These are phyloP conservation scores for Platycnemis pennipes DNA, from an alignment of 2,888 invertebrate species.

Conservation along the genomic window DNA sequence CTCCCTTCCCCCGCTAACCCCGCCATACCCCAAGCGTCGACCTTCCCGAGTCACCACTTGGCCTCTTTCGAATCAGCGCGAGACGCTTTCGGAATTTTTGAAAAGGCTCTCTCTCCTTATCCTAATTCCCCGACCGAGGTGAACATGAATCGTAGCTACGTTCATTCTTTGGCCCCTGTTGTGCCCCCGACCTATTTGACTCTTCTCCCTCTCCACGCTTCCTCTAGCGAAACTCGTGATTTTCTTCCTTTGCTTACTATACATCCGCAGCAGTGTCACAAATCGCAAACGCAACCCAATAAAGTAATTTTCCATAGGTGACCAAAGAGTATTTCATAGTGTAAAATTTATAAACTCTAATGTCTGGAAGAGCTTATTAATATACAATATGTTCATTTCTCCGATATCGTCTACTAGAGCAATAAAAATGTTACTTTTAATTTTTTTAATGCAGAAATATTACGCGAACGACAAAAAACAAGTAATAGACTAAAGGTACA, in stretches of 20 bases:
- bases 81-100: background rate
- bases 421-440: too few relatives aligned
- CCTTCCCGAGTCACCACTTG: conserved; percentile 22
- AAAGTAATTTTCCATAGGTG: too few relatives aligned
- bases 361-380: too few relatives aligned
- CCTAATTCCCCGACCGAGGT: conserved; percentile 12
- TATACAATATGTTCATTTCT: too few relatives aligned
- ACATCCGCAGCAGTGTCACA: background rate
- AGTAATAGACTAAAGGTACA: too few relatives aligned
- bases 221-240: background rate
- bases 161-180: background rate
- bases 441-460: too few relatives aligned
- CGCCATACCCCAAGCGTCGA: background rate
- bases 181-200: background rate
- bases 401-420: too few relatives aligned
- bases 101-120: background rate
- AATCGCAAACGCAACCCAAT: background rate
- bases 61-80: conserved; percentile 30
- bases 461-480: too few relatives aligned
- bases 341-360: too few relatives aligned
- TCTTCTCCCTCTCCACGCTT: background rate
- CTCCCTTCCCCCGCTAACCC: background rate
- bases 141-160: background rate
- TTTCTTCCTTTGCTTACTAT: background rate
- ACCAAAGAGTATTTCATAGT: too few relatives aligned